Evolutionary conservation across 53 echinoderm and acorn worm genomes (phyloP), one percentile per base, ranked within the genome.

Genomic region (Actinopyga echinites): DNA sequence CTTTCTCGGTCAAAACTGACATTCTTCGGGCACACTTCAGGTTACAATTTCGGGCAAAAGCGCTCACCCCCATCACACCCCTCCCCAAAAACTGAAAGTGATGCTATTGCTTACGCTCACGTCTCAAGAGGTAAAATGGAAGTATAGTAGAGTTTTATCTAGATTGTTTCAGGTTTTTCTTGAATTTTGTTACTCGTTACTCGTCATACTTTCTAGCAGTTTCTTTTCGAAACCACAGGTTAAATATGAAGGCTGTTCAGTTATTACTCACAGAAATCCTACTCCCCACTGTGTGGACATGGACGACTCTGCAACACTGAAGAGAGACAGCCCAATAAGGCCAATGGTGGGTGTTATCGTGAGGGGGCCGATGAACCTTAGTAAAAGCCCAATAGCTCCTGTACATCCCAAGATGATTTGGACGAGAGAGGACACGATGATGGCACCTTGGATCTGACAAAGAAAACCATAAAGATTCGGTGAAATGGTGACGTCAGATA

Each of bases 291-390:
- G 96, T 6, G 65, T 29, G 1, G 87, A 87, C 20, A 92, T 85
- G 35, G 88, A 87, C 0, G 52, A 1, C 0, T 90, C 90, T 4
- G 92, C 94, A 32, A 87, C 85, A 12, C 82, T 38, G 68, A 92
- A 92, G 15, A 96, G 92, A 1, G 89, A 84, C 21, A 96, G 65
- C 17, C 96, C 96, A 35, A 96, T 94, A 17, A 96, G 91, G 56
- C 89, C 90, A 79, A 96, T 96, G 30, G 96, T 96, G n/a, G 96
- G 92, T 23, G 96, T 83, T n/a, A 96, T 90, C 6, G 96, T 80
- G 6, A 96, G 94, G 5, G 96, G 96, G 38, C 96, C 96, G 28
- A 96, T 92, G 86, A 88, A 96, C 40, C 83, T 90, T 28, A 96
- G 64, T 26, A 96, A 60, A 36, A 92, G 36, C 8, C 96, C 96